Percentiles rank a stretch among this genome's conserved stretches.
These are phyloP conservation scores for Oncopeltus fasciatus DNA, from an alignment of 1,140 invertebrate genomes.

Conservation along the genomic window DNA sequence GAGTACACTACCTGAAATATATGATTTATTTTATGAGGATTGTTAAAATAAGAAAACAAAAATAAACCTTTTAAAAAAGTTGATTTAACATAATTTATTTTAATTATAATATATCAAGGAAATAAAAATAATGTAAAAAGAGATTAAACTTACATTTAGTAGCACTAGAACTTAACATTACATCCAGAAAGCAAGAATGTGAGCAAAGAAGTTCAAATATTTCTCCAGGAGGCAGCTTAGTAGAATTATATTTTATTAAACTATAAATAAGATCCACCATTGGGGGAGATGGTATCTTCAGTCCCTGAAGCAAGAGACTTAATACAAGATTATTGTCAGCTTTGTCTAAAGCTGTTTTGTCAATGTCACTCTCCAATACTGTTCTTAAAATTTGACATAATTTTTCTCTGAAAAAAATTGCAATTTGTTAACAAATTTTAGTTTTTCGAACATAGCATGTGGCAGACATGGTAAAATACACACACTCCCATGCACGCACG, in stretches of 20 bases:
- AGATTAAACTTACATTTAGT: background rate
- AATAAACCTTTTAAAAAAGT: background rate
- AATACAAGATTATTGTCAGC: background rate
- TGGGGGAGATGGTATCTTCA: background rate
- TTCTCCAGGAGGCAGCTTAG: background rate
- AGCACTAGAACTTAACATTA: background rate
- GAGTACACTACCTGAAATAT: background rate
- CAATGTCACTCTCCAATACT: background rate
- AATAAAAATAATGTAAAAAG: background rate
- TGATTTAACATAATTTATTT: background rate
- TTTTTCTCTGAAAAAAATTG: constrained; percentile 7
- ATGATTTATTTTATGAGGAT: background rate
- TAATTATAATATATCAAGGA: background rate
- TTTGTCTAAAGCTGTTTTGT: background rate
- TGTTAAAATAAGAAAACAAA: background rate
- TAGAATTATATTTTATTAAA: background rate
- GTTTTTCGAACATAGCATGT: too few species aligned
- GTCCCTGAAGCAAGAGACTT: background rate
- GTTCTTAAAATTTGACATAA: background rate
- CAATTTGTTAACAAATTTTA: background rate
- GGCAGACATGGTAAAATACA: too few species aligned
- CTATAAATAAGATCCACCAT: background rate
- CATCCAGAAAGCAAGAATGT: background rate
- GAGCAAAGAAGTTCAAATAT: background rate
- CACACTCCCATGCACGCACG: too few species aligned